Conservation (phyloP, 2,888 invertebrate species). For the Drosophila demipolita region DNA sequence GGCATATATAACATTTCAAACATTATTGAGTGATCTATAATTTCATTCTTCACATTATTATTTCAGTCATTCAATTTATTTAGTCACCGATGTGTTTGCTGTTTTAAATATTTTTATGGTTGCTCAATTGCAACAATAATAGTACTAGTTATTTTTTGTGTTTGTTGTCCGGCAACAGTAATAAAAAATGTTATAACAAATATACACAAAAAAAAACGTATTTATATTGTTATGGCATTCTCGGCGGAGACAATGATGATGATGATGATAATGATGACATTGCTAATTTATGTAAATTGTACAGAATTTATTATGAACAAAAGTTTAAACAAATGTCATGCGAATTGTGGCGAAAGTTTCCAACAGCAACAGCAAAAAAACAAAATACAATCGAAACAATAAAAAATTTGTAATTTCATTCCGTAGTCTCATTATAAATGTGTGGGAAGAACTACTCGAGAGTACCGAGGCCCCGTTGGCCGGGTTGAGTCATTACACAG, state of each 20-base stretch:
- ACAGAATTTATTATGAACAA: constrained; percentile 65
- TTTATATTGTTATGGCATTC: constrained; percentile 41
- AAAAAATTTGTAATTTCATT: constrained; percentile 51
- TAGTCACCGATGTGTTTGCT: constrained; percentile 4
- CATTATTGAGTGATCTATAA: not conserved
- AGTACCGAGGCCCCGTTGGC: constrained; percentile 14
- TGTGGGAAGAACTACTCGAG: constrained; percentile 39
- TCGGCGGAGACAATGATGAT: constrained; percentile 6
- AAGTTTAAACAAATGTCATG: constrained; percentile 71
- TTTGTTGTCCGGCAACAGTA: constrained; percentile 34
- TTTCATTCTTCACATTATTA: not conserved
- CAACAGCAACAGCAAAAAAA: constrained; percentile 31
- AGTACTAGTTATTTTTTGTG: not conserved
- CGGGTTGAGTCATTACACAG: constrained; percentile 57
- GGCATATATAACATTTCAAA: not conserved
- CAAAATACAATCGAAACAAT: constrained; percentile 39
- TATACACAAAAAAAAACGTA: not conserved
- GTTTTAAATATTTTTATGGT: constrained; percentile 17
- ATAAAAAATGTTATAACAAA: constrained; percentile 21
- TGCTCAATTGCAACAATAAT: constrained; percentile 14
- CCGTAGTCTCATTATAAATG: constrained; percentile 37
- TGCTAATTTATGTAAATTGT: constrained; percentile 70
- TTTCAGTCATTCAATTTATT: not conserved
- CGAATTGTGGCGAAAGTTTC: constrained; percentile 62
- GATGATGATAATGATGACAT: constrained; percentile 33